Conservation (phyloP, 2,113 vertebrate species). For the Porphyrio hochstetteri region DNA sequence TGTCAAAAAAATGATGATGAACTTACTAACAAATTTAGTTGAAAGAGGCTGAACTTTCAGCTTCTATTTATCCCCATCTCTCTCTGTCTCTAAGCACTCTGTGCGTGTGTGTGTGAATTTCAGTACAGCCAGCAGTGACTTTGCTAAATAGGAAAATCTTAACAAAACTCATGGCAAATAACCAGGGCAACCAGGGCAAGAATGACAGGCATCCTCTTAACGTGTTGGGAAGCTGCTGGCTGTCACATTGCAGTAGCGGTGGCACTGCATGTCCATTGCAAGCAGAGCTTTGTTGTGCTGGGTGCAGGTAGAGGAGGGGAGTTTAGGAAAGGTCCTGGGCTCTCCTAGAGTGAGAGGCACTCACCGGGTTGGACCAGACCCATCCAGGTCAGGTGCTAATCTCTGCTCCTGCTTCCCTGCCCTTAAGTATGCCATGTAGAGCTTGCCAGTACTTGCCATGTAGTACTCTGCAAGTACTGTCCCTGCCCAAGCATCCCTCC, state of each 20-base stretch:
- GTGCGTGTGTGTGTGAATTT: background rate
- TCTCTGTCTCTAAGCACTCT: background rate
- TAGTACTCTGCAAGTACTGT: background rate
- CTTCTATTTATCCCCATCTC: background rate
- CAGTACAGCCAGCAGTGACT: background rate
- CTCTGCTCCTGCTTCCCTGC: background rate
- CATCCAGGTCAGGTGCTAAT: background rate
- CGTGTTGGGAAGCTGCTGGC: background rate
- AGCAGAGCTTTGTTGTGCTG: background rate
- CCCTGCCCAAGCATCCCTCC: background rate
- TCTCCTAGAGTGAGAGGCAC: background rate
- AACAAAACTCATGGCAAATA: background rate
- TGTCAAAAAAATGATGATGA: conserved; percentile 55
- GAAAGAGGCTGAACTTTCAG: conserved; percentile 49
- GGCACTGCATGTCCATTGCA: accelerated
- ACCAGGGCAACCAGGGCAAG: background rate
- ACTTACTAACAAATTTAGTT: conserved; percentile 49
- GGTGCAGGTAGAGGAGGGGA: accelerated
- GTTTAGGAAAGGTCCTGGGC: background rate
- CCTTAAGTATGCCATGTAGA: background rate
- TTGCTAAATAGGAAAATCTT: background rate
- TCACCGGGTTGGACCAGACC: accelerated
- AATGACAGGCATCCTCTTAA: background rate
- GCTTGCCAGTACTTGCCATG: background rate
- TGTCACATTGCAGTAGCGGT: background rate